Evolutionary conservation across 1,140 invertebrate species (phyloP), one percentile per base, ranked within the genome.

Genomic region (Philopotamus ludificatus): DNA sequence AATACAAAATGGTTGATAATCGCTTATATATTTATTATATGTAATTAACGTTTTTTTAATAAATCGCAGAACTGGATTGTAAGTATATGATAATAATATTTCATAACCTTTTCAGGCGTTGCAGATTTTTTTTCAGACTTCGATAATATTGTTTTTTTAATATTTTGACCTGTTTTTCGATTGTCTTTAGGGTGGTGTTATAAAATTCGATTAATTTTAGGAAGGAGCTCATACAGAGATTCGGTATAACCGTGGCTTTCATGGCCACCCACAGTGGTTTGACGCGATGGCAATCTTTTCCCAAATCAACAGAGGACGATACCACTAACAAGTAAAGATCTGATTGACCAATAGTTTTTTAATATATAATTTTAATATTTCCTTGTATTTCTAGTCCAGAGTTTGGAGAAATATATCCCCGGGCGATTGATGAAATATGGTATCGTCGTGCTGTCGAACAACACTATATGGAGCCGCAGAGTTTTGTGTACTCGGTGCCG

Each of bases 371-470:
- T 57, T 57, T 53, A 3, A 25, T 53, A 3, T 25, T 1, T 57
- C 18, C 21, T 57, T 2, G 41, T 57, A 26, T 45, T 72, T 61
- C 10, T 62, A 84, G 83, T 45, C 74, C 77, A 15, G 78, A 78
- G 65, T 85, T 84, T 61, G 83, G 82, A 26, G 79, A 82, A 63
- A 77, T 84, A 44, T 86, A 91, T 75, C 89, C 87, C 3, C 80
- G 85, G 53, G 89, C 94, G 0, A 94, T 93, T 42, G 93, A 97
- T 74, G 94, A 97, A 75, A 83, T 93, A 4, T 97, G 94, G 91
- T 98, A 98, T 75, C 88, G 89, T 68, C 82, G 94, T 49, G 94
- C 95, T 0, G 93, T 97, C 0, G 94, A 97, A 70, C 91, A 94
- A 67, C 86, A 94, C 77, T 89, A 88, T 72, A 78, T 91, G 22